Conservation (phyloP, 2,113 vertebrate species). For the Neogale vison region DNA sequence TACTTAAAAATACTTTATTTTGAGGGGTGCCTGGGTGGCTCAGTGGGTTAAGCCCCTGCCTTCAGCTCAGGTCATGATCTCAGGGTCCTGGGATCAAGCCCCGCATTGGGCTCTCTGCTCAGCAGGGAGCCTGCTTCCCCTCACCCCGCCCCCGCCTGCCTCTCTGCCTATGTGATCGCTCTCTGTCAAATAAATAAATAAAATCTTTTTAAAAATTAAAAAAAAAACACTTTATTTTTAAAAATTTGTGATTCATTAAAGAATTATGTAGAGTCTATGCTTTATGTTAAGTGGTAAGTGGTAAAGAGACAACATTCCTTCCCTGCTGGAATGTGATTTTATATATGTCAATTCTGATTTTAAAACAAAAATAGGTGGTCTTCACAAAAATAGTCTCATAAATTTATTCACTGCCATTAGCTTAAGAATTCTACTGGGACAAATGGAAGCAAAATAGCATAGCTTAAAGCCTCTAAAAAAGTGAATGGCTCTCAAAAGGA, state of each 20-base stretch:
- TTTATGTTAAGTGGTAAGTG: not conserved
- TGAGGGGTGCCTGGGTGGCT: too few relatives aligned
- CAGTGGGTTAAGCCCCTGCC: too few relatives aligned
- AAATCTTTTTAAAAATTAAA: too few relatives aligned
- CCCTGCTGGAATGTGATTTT: not conserved
- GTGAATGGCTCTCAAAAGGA: not conserved
- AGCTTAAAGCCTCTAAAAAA: not conserved
- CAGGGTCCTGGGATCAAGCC: too few relatives aligned
- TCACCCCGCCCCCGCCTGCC: too few relatives aligned
- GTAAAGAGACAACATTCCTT: not conserved
- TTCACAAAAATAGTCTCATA: not conserved
- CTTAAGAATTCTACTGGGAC: not conserved
- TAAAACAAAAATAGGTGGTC: not conserved
- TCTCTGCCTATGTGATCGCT: too few relatives aligned
- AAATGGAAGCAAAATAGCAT: not conserved
- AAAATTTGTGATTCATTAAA: not conserved
- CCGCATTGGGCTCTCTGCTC: too few relatives aligned
- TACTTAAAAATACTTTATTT: not conserved
- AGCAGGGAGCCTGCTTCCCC: too few relatives aligned
- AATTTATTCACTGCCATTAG: not conserved
- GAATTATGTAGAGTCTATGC: not conserved
- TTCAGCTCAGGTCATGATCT: too few relatives aligned
- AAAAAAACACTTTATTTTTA: not conserved
- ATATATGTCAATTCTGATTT: not conserved
- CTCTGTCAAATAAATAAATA: too few relatives aligned